phyloP scores from a whole-genome alignment of 2,888 invertebrate species.

The Cyclophora albipunctata region DNA sequence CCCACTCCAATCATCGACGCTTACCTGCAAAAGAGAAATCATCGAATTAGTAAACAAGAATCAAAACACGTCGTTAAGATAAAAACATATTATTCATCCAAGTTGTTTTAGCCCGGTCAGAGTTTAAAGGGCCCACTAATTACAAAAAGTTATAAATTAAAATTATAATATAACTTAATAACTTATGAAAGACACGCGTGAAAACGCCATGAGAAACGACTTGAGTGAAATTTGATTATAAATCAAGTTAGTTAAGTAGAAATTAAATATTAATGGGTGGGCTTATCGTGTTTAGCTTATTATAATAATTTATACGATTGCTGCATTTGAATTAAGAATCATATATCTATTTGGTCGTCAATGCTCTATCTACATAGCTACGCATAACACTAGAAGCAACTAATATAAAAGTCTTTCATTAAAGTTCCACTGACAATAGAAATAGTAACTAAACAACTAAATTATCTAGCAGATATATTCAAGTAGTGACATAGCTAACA shows the following conservation, averaged over 20 bases:
- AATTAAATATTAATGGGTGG: slow-evolving; percentile 1
- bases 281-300: background rate
- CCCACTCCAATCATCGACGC: slow-evolving; percentile 11
- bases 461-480: too few relatives aligned
- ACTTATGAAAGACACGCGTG: slow-evolving; percentile 7
- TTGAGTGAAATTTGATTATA: slow-evolving; percentile 8
- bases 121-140: slow-evolving; percentile 11
- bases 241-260: background rate
- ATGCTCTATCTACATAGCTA: too few relatives aligned
- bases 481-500: too few relatives aligned
- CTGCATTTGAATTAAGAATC: too few relatives aligned
- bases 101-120: slow-evolving; percentile 8
- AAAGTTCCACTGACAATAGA: too few relatives aligned
- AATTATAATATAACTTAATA: slow-evolving; percentile 10
- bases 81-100: slow-evolving; percentile 6
- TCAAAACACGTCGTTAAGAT: slow-evolving; percentile 1
- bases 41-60: slow-evolving; percentile 12
- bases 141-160: slow-evolving; percentile 6
- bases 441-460: too few relatives aligned
- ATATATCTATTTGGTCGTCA: too few relatives aligned
- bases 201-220: slow-evolving; percentile 5
- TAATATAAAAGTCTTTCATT: too few relatives aligned
- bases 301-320: too few relatives aligned
- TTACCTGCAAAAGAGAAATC: slow-evolving; percentile 42
- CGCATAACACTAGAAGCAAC: too few relatives aligned